These are phyloP conservation scores for Dynastes tityus DNA, from an alignment of 2,888 invertebrate species.

Conservation along the genomic window DNA sequence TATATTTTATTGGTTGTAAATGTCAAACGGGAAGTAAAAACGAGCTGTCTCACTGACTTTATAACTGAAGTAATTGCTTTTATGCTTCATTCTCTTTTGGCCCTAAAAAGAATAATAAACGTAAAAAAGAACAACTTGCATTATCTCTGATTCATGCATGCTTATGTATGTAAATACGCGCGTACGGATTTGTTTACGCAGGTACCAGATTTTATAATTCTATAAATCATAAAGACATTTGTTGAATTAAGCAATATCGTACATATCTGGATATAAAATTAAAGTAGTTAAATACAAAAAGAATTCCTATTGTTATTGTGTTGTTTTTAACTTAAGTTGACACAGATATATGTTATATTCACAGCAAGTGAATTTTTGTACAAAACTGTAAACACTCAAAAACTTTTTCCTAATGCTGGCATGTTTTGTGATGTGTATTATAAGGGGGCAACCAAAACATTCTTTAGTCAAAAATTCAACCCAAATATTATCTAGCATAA, in stretches of 20 bases:
- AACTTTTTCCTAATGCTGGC: too few species aligned
- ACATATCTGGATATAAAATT: not conserved
- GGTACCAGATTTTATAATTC: conserved; percentile 24
- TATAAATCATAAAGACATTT: conserved; percentile 29
- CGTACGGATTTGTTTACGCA: conserved; percentile 20
- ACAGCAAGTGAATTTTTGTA: too few species aligned
- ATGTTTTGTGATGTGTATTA: too few species aligned
- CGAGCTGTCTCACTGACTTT: conserved; percentile 47
- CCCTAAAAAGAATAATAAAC: conserved; percentile 30
- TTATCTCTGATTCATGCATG: too few species aligned
- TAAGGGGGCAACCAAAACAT: too few species aligned
- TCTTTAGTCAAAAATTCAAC: too few species aligned
- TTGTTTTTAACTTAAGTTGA: too few species aligned
- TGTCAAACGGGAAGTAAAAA: conserved; percentile 61
- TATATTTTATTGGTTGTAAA: conserved; percentile 65
- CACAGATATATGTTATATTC: too few species aligned
- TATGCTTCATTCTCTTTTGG: conserved; percentile 30
- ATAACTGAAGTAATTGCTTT: conserved; percentile 45
- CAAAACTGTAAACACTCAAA: too few species aligned
- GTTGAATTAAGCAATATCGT: conserved; percentile 8
- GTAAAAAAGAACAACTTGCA: too few species aligned
- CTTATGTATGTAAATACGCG: conserved; percentile 7
- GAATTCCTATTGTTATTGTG: not conserved
- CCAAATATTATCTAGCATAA: too few species aligned
- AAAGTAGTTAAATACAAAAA: not conserved